phyloP scores from a whole-genome alignment of 1,140 invertebrate species.

The Danaus plexippus region DNA sequence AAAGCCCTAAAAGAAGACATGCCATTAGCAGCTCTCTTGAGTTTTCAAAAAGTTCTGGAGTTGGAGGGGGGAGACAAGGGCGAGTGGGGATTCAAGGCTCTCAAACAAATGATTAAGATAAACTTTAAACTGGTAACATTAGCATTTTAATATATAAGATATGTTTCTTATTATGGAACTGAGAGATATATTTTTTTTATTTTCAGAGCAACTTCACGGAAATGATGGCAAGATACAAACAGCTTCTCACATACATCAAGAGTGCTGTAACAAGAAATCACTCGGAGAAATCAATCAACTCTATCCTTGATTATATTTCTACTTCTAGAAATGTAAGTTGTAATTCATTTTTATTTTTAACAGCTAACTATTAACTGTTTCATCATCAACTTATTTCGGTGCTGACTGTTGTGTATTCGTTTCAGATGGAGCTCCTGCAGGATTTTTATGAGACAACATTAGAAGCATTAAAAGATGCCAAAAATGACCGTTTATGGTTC shows the following conservation, averaged over 20 bases:
- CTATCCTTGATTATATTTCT: slow-evolving; percentile 99
- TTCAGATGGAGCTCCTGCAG: slow-evolving; percentile 97
- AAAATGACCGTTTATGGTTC: slow-evolving; percentile 99
- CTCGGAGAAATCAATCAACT: slow-evolving; percentile 99
- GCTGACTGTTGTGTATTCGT: slow-evolving; percentile 6
- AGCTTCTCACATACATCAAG: slow-evolving; percentile 97
- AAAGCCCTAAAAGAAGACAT: slow-evolving; percentile 99
- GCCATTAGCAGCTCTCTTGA: slow-evolving; percentile 90
- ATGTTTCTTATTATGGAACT: slow-evolving; percentile 13
- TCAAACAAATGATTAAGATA: slow-evolving; percentile 99
- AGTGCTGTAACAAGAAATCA: slow-evolving; percentile 99
- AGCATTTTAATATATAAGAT: slow-evolving; percentile 6
- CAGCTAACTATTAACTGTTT: too few species aligned
- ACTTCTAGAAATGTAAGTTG: slow-evolving; percentile 95
- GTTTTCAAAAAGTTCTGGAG: slow-evolving; percentile 97
- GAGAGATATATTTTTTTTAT: slow-evolving; percentile 19
- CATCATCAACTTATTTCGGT: too few species aligned
- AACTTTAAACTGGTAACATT: slow-evolving; percentile 94
- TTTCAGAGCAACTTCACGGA: slow-evolving; percentile 92
- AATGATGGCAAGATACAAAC: slow-evolving; percentile 98
- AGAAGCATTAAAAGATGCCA: slow-evolving; percentile 98
- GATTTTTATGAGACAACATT: slow-evolving; percentile 99
- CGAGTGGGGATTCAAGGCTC: slow-evolving; percentile 99
- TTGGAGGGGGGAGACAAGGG: slow-evolving; percentile 98
- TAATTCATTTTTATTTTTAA: slow-evolving; percentile 2